Percentiles rank a stretch among this genome's conserved stretches.
Conservation (phyloP, 1,140 invertebrate species). For the Drosophila littoralis region DNA sequence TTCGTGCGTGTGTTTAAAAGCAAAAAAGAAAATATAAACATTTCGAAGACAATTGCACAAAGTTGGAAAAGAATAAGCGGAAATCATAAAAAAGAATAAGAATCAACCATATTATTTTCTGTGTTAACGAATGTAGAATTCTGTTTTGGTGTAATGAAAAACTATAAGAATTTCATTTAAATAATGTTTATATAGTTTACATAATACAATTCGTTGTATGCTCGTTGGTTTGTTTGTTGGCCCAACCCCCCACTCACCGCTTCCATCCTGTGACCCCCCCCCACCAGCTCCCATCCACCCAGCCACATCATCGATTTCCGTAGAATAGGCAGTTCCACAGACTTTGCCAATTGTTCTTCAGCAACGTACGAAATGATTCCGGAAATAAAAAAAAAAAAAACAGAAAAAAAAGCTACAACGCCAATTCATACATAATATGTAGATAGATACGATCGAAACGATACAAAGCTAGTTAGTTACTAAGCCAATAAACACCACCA, state of each 20-base stretch:
- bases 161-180: slow-evolving; percentile 16
- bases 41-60: slow-evolving; percentile 51
- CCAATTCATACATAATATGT: slow-evolving; percentile 17
- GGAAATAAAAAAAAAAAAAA: slow-evolving; percentile 38
- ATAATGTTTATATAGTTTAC: slow-evolving; percentile 26
- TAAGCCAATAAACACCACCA: slow-evolving; percentile 64
- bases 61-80: slow-evolving; percentile 72
- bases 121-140: slow-evolving; percentile 70
- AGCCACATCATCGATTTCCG: slow-evolving; percentile 40
- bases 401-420: slow-evolving; percentile 70
- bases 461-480: slow-evolving; percentile 40
- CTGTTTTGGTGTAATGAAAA: slow-evolving; percentile 79
- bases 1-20: slow-evolving; percentile 60
- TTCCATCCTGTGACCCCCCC: not conserved
- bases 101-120: slow-evolving; percentile 73
- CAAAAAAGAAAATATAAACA: not conserved
- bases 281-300: not conserved
- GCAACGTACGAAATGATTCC: slow-evolving; percentile 68
- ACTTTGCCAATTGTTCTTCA: slow-evolving; percentile 65
- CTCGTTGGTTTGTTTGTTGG: slow-evolving; percentile 44
- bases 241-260: not conserved
- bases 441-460: slow-evolving; percentile 21
- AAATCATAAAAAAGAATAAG: slow-evolving; percentile 47
- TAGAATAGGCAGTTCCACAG: slow-evolving; percentile 36
- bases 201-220: slow-evolving; percentile 29